Percentiles rank a stretch among this genome's conserved stretches.
Evolutionary conservation across 2,113 vertebrate genomes (phyloP).

Genomic region (Chloropsis hardwickii): DNA sequence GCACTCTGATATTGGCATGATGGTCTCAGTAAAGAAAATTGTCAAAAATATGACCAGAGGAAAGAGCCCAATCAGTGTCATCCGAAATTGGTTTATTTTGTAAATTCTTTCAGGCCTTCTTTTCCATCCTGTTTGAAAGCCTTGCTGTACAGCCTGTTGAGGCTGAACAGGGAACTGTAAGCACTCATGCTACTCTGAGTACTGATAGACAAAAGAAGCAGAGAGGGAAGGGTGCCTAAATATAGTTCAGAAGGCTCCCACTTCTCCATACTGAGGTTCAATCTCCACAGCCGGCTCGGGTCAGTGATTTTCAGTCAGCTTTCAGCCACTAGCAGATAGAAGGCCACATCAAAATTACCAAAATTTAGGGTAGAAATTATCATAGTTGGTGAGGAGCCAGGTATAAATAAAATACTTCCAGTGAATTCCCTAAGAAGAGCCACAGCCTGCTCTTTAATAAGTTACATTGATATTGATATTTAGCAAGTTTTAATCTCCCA

Average conservation of each 20-base stretch:
- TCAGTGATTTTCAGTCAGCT: not conserved
- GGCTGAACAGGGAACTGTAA: not conserved
- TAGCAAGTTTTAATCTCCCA: not conserved
- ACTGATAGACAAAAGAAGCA: not conserved
- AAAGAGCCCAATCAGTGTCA: not conserved
- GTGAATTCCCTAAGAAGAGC: not conserved
- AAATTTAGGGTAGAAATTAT: not conserved
- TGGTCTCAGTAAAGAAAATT: not conserved
- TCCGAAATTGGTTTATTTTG: not conserved
- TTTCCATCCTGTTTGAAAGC: not conserved
- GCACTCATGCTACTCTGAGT: not conserved
- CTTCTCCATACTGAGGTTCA: not conserved
- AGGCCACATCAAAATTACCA: not conserved
- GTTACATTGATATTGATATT: not conserved
- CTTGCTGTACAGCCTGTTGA: not conserved
- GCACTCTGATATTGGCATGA: not conserved
- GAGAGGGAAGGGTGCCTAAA: not conserved
- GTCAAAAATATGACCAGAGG: not conserved
- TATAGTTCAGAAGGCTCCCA: not conserved
- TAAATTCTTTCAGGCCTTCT: not conserved
- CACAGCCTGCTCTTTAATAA: not conserved
- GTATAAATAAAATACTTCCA: not conserved
- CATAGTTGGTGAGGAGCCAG: not conserved
- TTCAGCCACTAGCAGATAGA: not conserved
- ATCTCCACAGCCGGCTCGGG: not conserved